Evolutionary conservation across 2,113 vertebrate genomes (phyloP), one percentile per base, ranked within the genome.

Genomic region (Pterocles gutturalis): DNA sequence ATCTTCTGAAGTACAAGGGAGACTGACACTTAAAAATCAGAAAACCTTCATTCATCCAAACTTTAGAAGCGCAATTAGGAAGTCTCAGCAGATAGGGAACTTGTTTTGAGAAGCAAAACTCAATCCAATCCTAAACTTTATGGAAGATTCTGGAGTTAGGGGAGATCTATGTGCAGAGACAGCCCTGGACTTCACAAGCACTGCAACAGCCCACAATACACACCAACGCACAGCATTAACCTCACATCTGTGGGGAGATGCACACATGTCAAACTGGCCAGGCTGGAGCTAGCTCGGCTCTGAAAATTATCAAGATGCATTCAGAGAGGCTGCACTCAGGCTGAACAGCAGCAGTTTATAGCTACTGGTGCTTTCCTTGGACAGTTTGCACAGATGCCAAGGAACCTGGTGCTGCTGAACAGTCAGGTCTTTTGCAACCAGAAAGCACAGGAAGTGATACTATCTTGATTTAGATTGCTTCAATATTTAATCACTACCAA

Each of bases 141-240:
- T 7, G 26, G 45, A 48, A 48, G 7, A 17, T 3, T 5, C 45
- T 53, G 54, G 58, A 58, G 31, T 0, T 45, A 21, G 12, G 20
- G 0, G 5, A 91, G 31, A 54, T 28, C 28, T 71, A 28, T 28
- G 25, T 13, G 17, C 34, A 78, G 54, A 75, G 46, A 49, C 43
- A 62, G 31, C 9, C 25, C 25, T 43, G 51, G n/a, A 38, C 16
- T 82, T 41, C 18, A 48, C 31, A 67, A 79, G 61, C 21, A 18
- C 17, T 55, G 48, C 22, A 67, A 51, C n/a, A 86, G 43, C 53
- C 43, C 61, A 26, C 48, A 57, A 26, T 36, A 53, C 1, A 2
- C 49, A 70, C 19, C 34, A 65, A 5, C 0, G 0, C 48, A 21
- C 34, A 80, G 66, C 71, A 70, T 31, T 53, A 57, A 62, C 55